phyloP scores from a whole-genome alignment of 2,888 invertebrate species.

The Disparrhopalites patrizii region DNA sequence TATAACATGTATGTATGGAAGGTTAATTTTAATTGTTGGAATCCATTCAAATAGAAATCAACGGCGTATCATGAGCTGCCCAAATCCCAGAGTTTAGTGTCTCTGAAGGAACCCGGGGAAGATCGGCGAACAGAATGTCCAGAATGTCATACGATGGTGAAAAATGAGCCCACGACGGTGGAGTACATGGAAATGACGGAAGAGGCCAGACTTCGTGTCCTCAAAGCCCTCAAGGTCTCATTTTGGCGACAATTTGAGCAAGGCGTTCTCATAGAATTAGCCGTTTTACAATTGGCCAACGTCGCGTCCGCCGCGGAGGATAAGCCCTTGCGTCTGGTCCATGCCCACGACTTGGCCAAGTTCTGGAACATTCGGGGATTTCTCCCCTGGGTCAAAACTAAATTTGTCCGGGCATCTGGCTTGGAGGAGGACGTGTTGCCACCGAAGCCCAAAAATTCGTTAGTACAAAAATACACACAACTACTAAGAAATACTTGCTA shows the following conservation, averaged over 20 bases:
- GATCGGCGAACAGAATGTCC: neutral
- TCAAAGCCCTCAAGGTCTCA: conserved; percentile 62
- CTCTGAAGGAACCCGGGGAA: neutral
- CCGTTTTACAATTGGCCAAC: conserved; percentile 58
- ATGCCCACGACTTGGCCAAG: conserved; percentile 34
- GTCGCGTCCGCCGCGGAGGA: conserved; percentile 58
- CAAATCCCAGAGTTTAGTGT: neutral
- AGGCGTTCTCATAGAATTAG: conserved; percentile 61
- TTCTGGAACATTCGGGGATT: conserved; percentile 37
- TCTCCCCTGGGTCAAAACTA: conserved; percentile 21
- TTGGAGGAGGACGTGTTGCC: conserved; percentile 24
- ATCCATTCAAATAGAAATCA: neutral
- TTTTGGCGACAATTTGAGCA: conserved; percentile 64
- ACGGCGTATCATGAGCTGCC: neutral
- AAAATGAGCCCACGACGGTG: conserved; percentile 58
- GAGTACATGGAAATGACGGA: conserved; percentile 59
- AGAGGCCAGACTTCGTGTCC: conserved; percentile 60
- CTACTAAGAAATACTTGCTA: no score
- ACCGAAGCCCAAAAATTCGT: conserved; percentile 12
- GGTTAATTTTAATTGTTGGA: neutral
- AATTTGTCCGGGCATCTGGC: conserved; percentile 17
- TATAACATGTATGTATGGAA: neutral
- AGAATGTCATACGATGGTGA: conserved; percentile 50
- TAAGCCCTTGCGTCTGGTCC: conserved; percentile 47
- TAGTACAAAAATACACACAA: no score